Percentiles rank a stretch among this genome's conserved stretches.
These are phyloP conservation scores for Syritta pipiens DNA, from an alignment of 2,888 invertebrate genomes.

Conservation along the genomic window DNA sequence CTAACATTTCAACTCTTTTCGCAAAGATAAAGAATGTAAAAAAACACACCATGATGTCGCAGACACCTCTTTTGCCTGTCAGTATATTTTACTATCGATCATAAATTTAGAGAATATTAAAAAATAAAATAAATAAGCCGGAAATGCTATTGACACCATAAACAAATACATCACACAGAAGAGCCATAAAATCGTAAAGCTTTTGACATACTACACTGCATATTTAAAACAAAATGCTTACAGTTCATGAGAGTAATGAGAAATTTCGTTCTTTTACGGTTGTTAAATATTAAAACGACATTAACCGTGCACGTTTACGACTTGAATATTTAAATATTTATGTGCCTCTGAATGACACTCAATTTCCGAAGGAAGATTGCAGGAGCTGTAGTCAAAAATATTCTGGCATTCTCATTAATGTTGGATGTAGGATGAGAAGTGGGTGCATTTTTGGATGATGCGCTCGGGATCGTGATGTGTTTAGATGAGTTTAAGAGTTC, in stretches of 20 bases:
- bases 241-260: conserved; percentile 36
- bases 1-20: too few relatives aligned
- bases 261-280: conserved; percentile 38
- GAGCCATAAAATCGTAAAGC: conserved; percentile 33
- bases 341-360: conserved; percentile 1
- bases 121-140: not conserved
- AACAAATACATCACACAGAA: conserved; percentile 22
- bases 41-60: too few relatives aligned
- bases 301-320: conserved; percentile 23
- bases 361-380: conserved; percentile 27
- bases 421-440: too few relatives aligned
- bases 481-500: too few relatives aligned
- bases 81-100: too few relatives aligned
- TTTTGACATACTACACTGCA: conserved; percentile 38
- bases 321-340: conserved; percentile 37
- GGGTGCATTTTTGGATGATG: too few relatives aligned
- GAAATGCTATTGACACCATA: conserved; percentile 22
- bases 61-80: too few relatives aligned
- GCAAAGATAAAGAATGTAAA: too few relatives aligned
- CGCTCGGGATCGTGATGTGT: too few relatives aligned
- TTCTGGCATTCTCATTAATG: too few relatives aligned
- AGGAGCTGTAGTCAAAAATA: too few relatives aligned
- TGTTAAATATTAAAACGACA: conserved; percentile 40
- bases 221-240: conserved; percentile 31
- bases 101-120: conserved; percentile 1